phyloP scores from a whole-genome alignment of 2,113 vertebrate genomes.

The Mellivora capensis region DNA sequence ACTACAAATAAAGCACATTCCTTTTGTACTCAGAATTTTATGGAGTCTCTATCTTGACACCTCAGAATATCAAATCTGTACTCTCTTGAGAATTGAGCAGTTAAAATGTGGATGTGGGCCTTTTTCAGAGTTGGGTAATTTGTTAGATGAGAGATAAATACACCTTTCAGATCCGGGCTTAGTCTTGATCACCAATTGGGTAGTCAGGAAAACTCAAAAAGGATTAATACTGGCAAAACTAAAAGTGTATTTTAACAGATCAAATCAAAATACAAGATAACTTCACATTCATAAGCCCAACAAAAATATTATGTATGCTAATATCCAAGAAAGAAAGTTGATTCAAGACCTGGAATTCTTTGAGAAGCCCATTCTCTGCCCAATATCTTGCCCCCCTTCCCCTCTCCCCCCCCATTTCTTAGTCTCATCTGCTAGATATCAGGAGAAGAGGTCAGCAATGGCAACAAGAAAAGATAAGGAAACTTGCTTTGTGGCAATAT shows the following conservation, averaged over 20 bases:
- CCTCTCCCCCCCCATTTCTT: neutral
- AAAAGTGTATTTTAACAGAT: neutral
- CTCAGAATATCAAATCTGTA: constrained; percentile 1
- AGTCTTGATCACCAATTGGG: neutral
- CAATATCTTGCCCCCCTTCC: neutral
- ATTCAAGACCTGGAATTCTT: constrained; percentile 9
- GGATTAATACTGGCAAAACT: neutral
- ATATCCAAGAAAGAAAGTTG: constrained; percentile 18
- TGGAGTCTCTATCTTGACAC: neutral
- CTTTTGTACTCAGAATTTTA: constrained; percentile 1
- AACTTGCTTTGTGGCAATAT: neutral
- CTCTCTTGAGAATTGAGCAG: neutral
- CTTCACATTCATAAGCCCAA: neutral
- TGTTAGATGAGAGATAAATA: neutral
- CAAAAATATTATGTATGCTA: neutral
- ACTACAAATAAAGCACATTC: neutral
- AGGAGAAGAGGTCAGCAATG: neutral
- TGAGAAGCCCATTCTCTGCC: neutral
- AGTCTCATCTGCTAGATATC: neutral
- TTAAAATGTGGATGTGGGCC: neutral
- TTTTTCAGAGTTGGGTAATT: neutral
- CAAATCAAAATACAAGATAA: neutral
- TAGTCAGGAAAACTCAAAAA: neutral
- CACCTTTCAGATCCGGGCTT: neutral
- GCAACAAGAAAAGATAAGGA: neutral